phyloP scores from a whole-genome alignment of 2,888 invertebrate species.

The Steromphala cineraria region DNA sequence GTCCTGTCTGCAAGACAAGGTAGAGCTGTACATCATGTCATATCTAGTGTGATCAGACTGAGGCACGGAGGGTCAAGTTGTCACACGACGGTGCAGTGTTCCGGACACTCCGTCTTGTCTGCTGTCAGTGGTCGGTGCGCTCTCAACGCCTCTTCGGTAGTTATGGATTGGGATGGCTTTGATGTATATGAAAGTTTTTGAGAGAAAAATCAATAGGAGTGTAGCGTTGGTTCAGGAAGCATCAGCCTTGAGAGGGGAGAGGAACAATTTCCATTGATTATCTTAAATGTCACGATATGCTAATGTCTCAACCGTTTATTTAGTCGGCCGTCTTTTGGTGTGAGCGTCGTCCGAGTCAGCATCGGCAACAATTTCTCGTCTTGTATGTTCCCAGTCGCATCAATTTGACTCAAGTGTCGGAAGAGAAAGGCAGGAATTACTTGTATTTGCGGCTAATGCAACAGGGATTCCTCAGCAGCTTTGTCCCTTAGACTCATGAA shows the following conservation, averaged over 20 bases:
- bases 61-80: not conserved
- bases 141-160: not conserved
- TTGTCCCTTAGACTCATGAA: no score
- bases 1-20: no score
- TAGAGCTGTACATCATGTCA: no score
- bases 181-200: constrained; percentile 16
- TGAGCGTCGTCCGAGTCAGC: not conserved
- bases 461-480: no score
- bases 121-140: not conserved
- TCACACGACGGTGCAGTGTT: not conserved
- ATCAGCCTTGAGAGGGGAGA: not conserved
- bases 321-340: not conserved
- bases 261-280: constrained; percentile 62
- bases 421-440: no score
- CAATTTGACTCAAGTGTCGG: no score
- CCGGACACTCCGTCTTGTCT: not conserved
- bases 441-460: no score
- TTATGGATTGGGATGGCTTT: not conserved
- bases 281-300: constrained; percentile 51
- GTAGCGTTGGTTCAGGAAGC: constrained; percentile 1
- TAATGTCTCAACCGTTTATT: constrained; percentile 34
- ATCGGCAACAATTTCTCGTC: no score
- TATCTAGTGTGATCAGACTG: not conserved
- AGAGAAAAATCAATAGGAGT: constrained; percentile 2
- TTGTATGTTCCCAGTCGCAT: no score